Evolutionary conservation across 2,888 invertebrate genomes (phyloP), one percentile per base, ranked within the genome.

Genomic region (Tromatobia lineatoria): DNA sequence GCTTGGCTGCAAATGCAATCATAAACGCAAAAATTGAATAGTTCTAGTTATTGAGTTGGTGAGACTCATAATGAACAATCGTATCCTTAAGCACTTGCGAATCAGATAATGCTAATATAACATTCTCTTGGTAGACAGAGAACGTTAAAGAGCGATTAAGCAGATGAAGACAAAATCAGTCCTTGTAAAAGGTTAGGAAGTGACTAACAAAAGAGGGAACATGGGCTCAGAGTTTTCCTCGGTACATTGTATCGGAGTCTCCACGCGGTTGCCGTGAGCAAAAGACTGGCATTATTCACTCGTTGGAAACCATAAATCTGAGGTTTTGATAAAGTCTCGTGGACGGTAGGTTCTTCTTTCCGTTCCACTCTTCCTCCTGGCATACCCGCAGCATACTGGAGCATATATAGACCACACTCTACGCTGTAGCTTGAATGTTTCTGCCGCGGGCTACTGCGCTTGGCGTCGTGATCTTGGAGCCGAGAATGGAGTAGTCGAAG

Each of bases 311-410:
- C 88, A 89, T 90, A 90, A 90, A 90, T 90, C 89, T 82, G 67
- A 69, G 83, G 82, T 87, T 88, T 88, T 90, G 88, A 90, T 90
- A 88, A 88, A 89, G 88, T 89, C 89, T 76, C 77, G 59, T 80
- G 80, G 70, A 75, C 75, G 75, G 25, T 69, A 75, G 59, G 74
- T 29, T 23, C 61, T 57, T 20, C 73, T 50, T 64, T 66, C 75
- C 74, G 76, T 78, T 50, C 29, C 54, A 45, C 25, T 11, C 20
- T 69, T 50, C 64, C 25, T 74, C 23, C 13, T 2, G 45, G 45
- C 20, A 20, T 29, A 15, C 15, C 13, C 34, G 25, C 47, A 61
- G 45, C 34, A 61, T 47, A 74, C 61, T 64, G 15, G 11, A 64
- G 34, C 18, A 45, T 50, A 57, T 23, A 75, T 25, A 64, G 74